Conservation (phyloP, 2,888 invertebrate genomes). For the Flexamia atlantica region DNA sequence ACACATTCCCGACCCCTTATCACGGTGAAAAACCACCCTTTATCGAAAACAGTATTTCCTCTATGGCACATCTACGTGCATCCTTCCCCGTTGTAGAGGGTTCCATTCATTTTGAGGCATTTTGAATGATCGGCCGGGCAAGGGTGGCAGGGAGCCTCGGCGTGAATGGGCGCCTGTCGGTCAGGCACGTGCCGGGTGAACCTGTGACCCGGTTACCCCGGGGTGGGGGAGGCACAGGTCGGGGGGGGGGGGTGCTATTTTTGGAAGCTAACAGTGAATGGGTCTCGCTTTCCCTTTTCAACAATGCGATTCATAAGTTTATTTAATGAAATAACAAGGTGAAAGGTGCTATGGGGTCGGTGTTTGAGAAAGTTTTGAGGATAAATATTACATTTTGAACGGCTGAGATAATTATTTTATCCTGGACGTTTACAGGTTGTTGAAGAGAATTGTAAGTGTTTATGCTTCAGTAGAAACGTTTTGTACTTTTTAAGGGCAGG, state of each 20-base stretch:
- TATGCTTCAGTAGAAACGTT: too few species aligned
- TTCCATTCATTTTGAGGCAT: constrained; percentile 45
- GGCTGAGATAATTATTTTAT: too few species aligned
- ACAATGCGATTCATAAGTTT: constrained; percentile 53
- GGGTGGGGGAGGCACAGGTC: not conserved
- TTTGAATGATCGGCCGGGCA: constrained; percentile 30
- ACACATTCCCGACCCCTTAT: too few species aligned
- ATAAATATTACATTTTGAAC: too few species aligned
- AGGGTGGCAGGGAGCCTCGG: not conserved
- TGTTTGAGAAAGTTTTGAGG: too few species aligned
- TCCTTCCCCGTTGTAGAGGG: not conserved
- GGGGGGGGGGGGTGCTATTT: constrained; percentile 42
- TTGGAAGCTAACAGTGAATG: constrained; percentile 51
- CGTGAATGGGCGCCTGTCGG: constrained; percentile 32
- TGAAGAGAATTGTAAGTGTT: too few species aligned
- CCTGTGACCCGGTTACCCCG: constrained; percentile 38
- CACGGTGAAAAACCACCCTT: not conserved
- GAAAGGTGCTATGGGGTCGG: not conserved
- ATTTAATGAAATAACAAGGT: constrained; percentile 31
- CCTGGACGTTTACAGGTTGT: too few species aligned
- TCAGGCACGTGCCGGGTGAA: constrained; percentile 30
- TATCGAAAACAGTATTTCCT: not conserved
- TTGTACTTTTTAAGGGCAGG: too few species aligned
- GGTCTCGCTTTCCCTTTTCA: constrained; percentile 50
- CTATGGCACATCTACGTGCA: not conserved